A percentile compares a stretch with the other conserved stretches of the same genome.
These are phyloP conservation scores for Clarias batrachus DNA, from an alignment of 2,113 vertebrate genomes.

Conservation along the genomic window DNA sequence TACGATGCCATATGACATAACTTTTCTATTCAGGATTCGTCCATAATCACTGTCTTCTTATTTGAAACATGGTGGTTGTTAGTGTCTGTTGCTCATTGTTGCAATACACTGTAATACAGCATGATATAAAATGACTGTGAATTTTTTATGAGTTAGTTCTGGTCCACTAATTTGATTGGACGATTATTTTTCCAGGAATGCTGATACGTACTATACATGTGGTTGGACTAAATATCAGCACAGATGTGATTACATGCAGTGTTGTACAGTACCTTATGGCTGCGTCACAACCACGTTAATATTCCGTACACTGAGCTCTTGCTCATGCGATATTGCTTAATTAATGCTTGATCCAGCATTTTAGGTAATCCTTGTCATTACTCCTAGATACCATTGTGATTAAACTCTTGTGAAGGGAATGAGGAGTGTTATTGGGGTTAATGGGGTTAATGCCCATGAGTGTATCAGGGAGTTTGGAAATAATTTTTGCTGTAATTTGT, in stretches of 20 bases:
- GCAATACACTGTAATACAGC: neutral
- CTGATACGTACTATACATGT: neutral
- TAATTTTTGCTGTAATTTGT: slow-evolving; percentile 14
- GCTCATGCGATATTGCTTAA: neutral
- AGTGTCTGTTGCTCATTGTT: neutral
- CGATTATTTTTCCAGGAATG: neutral
- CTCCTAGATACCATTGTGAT: neutral
- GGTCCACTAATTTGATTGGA: neutral
- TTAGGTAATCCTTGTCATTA: slow-evolving; percentile 15
- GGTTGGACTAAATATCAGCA: neutral
- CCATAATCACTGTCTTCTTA: neutral
- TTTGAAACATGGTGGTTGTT: neutral
- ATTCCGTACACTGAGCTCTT: neutral
- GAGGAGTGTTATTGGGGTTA: slow-evolving; percentile 21
- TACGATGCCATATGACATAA: neutral
- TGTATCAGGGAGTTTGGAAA: slow-evolving; percentile 23
- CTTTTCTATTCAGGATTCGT: neutral
- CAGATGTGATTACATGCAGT: neutral
- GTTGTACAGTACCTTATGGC: neutral
- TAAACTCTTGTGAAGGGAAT: slow-evolving; percentile 14
- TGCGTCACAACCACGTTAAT: neutral
- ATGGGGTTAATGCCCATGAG: slow-evolving; percentile 26
- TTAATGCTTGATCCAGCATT: slow-evolving; percentile 16
- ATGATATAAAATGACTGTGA: neutral
- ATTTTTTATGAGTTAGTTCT: neutral